Evolutionary conservation across 2,113 vertebrate genomes (phyloP).

Genomic region (Nesoenas mayeri): DNA sequence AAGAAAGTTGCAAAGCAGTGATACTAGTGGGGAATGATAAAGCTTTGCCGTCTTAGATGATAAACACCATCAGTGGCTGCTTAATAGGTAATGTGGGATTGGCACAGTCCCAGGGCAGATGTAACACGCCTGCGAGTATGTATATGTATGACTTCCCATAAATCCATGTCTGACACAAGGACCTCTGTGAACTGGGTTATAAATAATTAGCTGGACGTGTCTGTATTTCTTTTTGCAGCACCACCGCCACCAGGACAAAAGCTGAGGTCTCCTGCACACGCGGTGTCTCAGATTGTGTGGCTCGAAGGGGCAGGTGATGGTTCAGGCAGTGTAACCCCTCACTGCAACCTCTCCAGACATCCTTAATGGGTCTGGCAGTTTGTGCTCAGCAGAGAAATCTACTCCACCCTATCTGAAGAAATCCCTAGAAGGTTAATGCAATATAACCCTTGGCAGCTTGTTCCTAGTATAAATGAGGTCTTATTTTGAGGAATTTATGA

Average conservation of each 20-base stretch:
- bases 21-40: slow-evolving; percentile 6
- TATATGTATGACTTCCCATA: slow-evolving; percentile 31
- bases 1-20: background rate
- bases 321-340: background rate
- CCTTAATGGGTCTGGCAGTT: slow-evolving; percentile 24
- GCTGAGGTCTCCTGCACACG: background rate
- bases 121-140: background rate
- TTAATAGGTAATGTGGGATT: slow-evolving; percentile 50
- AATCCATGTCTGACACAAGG: background rate
- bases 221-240: slow-evolving; percentile 47
- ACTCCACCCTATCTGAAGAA: background rate
- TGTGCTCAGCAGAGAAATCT: background rate
- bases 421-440: slow-evolving; percentile 47
- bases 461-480: slow-evolving; percentile 26
- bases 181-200: slow-evolving; percentile 24
- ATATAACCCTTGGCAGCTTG: slow-evolving; percentile 37
- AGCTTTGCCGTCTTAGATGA: slow-evolving; percentile 33
- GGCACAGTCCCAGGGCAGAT: slow-evolving; percentile 56
- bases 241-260: background rate
- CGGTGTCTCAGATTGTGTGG: accelerated
- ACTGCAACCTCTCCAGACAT: slow-evolving; percentile 21
- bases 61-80: background rate
- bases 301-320: background rate
- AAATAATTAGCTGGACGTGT: slow-evolving; percentile 40
- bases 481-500: slow-evolving; percentile 54